Conservation (phyloP, 2,113 vertebrate genomes). For the Nansenia antarctica region DNA sequence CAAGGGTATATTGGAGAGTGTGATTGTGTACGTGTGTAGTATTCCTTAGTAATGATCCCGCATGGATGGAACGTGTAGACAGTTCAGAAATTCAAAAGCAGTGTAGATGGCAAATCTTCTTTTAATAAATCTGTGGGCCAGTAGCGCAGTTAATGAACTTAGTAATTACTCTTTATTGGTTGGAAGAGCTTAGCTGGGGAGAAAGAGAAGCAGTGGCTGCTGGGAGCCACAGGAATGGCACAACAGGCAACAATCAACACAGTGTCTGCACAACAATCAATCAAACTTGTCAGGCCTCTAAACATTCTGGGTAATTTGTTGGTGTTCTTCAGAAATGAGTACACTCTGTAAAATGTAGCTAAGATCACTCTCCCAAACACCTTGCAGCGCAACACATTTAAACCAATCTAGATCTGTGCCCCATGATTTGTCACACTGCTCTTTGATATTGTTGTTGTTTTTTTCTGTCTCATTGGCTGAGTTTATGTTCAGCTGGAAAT, state of each 20-base stretch:
- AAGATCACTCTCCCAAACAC: conserved; percentile 57
- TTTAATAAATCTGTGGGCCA: conserved; percentile 70
- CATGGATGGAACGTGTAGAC: conserved; percentile 17
- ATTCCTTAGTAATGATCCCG: no score
- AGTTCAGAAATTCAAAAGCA: conserved; percentile 34
- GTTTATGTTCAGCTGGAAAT: conserved; percentile 6
- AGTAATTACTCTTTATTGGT: conserved; percentile 84
- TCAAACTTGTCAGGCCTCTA: conserved; percentile 77
- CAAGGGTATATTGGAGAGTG: no score
- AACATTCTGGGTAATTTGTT: conserved; percentile 70
- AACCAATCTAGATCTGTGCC: conserved; percentile 59
- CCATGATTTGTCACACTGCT: conserved; percentile 48
- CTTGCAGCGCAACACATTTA: neutral
- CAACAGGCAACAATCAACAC: conserved; percentile 71
- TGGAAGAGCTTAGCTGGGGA: conserved; percentile 68
- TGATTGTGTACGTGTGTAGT: no score
- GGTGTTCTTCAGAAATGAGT: conserved; percentile 73
- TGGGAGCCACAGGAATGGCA: conserved; percentile 75
- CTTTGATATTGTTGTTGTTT: neutral
- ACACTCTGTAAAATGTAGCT: conserved; percentile 44
- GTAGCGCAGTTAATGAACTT: conserved; percentile 73
- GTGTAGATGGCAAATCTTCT: conserved; percentile 53
- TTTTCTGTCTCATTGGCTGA: conserved; percentile 45
- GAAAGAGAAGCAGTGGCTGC: conserved; percentile 75
- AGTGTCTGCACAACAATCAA: conserved; percentile 72